These are phyloP conservation scores for Oryzias woworae DNA, from an alignment of 2,113 vertebrate genomes.

Conservation along the genomic window DNA sequence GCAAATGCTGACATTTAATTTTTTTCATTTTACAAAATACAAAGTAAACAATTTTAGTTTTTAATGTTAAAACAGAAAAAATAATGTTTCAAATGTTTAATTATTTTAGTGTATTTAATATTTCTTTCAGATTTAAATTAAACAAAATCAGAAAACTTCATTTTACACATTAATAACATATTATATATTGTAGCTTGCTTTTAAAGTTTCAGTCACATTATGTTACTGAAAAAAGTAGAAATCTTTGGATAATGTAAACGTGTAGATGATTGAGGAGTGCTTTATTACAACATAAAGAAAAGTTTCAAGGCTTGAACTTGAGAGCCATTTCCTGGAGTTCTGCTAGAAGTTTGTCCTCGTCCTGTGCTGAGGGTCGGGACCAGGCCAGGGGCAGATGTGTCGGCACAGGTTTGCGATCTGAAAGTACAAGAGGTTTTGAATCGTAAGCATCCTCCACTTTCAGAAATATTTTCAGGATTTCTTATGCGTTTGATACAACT, in stretches of 20 bases:
- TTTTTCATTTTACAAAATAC: too few relatives aligned
- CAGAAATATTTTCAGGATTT: not conserved
- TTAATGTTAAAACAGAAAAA: too few relatives aligned
- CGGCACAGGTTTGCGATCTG: constrained; percentile 78
- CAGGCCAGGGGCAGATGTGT: constrained; percentile 80
- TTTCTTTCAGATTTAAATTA: not conserved
- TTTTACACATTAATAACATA: not conserved
- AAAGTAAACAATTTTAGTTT: too few relatives aligned
- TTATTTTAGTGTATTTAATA: too few relatives aligned
- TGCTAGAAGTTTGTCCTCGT: constrained; percentile 75
- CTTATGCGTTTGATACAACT: too few relatives aligned
- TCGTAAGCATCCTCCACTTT: not conserved
- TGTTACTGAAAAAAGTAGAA: not conserved
- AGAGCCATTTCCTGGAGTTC: constrained; percentile 70
- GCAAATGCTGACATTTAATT: too few relatives aligned
- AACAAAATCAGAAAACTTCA: not conserved
- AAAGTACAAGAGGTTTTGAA: not conserved
- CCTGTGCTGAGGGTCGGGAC: constrained; percentile 64
- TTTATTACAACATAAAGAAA: not conserved
- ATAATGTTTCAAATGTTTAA: too few relatives aligned
- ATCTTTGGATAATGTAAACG: constrained; percentile 27
- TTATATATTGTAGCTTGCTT: not conserved
- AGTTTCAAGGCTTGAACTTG: constrained; percentile 73
- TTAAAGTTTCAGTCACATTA: not conserved
- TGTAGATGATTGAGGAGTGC: constrained; percentile 7